A percentile compares a stretch with the other conserved stretches of the same genome.
phyloP scores from a whole-genome alignment of 1,140 invertebrate genomes.

The Muscidifurax raptorellus region DNA sequence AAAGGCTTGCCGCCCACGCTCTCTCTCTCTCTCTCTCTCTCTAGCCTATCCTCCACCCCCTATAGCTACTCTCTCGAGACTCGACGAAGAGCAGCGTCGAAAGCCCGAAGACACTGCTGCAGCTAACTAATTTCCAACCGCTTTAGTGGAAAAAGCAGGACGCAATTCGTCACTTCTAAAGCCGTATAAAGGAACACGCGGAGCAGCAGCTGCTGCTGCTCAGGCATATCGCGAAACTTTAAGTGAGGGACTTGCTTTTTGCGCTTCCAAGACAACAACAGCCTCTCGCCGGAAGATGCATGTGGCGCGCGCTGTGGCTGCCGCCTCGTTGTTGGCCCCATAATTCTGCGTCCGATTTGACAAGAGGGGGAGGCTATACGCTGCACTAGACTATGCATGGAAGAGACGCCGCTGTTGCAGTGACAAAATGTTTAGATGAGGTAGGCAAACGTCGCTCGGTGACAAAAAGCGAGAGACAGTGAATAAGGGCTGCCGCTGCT shows the following conservation, averaged over 20 bases:
- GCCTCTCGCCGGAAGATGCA: conserved; percentile 9
- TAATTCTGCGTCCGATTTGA: conserved; percentile 50
- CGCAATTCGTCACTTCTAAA: neutral
- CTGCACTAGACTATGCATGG: conserved; percentile 16
- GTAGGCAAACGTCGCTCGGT: neutral
- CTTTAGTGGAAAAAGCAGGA: neutral
- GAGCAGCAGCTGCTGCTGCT: neutral
- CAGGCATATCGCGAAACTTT: neutral
- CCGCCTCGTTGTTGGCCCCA: conserved; percentile 8
- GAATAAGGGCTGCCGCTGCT: conserved; percentile 14
- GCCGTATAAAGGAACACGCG: neutral
- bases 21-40: neutral
- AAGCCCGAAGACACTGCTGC: neutral
- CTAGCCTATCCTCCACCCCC: neutral
- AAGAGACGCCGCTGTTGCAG: neutral
- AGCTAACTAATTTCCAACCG: neutral
- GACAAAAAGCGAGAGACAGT: conserved; percentile 32
- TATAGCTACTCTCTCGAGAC: neutral
- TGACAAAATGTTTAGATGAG: conserved; percentile 25
- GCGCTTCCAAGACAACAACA: conserved; percentile 19
- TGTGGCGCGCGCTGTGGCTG: neutral
- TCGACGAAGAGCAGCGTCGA: neutral
- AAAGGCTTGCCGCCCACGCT: neutral
- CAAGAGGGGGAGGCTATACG: neutral
- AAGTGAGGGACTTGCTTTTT: conserved; percentile 41